Percentiles rank a stretch among this genome's conserved stretches.
Evolutionary conservation across 2,113 vertebrate species (phyloP).

Genomic region (Hydropotes inermis): DNA sequence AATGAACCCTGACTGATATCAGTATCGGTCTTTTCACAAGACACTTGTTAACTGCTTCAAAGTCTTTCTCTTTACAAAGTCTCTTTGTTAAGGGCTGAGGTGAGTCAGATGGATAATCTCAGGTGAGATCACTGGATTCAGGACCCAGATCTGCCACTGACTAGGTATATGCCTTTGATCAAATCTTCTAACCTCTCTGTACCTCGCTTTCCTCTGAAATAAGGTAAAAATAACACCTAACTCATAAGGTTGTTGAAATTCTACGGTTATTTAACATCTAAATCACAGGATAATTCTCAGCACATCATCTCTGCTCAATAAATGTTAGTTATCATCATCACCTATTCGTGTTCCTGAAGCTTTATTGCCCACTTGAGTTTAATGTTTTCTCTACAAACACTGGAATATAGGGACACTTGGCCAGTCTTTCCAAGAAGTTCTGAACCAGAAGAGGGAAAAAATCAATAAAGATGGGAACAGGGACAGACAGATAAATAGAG

Average conservation of each 20-base stretch:
- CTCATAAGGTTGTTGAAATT: not conserved
- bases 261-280: not conserved
- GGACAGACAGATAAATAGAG: not conserved
- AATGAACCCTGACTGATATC: not conserved
- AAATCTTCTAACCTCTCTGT: not conserved
- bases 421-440: not conserved
- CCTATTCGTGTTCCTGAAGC: not conserved
- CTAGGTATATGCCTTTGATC: not conserved
- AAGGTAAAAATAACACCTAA: not conserved
- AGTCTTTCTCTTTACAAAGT: not conserved
- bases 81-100: not conserved
- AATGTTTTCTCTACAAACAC: not conserved
- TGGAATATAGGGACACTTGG: not conserved
- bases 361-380: not conserved
- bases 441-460: not conserved
- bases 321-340: not conserved
- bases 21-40: not conserved
- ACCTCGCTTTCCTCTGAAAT: not conserved
- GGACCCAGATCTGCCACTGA: not conserved
- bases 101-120: not conserved
- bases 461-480: not conserved
- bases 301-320: not conserved
- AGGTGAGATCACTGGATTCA: not conserved
- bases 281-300: not conserved
- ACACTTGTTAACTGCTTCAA: not conserved